These are phyloP conservation scores for Scomber japonicus DNA, from an alignment of 2,113 vertebrate species.

Conservation along the genomic window DNA sequence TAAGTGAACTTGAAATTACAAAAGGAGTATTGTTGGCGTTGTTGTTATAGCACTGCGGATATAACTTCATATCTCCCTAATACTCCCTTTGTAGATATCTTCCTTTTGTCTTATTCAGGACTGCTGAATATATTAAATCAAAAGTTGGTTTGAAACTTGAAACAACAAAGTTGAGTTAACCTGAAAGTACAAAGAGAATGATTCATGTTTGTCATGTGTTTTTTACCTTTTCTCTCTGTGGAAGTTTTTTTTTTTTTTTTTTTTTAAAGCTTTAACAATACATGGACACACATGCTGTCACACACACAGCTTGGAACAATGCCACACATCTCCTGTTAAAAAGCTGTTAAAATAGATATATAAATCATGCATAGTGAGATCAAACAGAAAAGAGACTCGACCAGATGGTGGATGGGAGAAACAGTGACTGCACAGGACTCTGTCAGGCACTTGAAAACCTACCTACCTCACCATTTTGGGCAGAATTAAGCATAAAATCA, in stretches of 20 bases:
- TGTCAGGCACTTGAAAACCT: neutral
- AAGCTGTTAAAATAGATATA: conserved; percentile 33
- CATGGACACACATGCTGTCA: conserved; percentile 3
- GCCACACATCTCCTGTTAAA: conserved; percentile 51
- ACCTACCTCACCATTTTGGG: neutral
- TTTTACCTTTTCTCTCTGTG: conserved; percentile 9
- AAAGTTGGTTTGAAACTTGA: conserved; percentile 20
- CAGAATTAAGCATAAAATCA: conserved; percentile 1
- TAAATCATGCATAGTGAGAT: conserved; percentile 61
- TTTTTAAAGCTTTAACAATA: neutral
- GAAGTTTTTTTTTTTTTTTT: neutral
- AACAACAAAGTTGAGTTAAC: neutral
- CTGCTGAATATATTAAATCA: conserved; percentile 7
- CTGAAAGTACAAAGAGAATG: conserved; percentile 56
- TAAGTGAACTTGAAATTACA: conserved; percentile 6
- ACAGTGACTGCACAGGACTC: neutral
- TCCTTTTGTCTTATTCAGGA: conserved; percentile 16
- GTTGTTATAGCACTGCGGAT: neutral
- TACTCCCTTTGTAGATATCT: conserved; percentile 15
- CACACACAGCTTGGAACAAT: conserved; percentile 30
- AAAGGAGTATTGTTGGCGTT: conserved; percentile 14
- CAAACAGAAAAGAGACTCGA: conserved; percentile 41
- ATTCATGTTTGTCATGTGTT: conserved; percentile 39
- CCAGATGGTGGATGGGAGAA: conserved; percentile 59
- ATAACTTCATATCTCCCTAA: neutral